Base-by-base conservation (phyloP, 2,113 vertebrate species). In the Agelaius tricolor region DNA sequence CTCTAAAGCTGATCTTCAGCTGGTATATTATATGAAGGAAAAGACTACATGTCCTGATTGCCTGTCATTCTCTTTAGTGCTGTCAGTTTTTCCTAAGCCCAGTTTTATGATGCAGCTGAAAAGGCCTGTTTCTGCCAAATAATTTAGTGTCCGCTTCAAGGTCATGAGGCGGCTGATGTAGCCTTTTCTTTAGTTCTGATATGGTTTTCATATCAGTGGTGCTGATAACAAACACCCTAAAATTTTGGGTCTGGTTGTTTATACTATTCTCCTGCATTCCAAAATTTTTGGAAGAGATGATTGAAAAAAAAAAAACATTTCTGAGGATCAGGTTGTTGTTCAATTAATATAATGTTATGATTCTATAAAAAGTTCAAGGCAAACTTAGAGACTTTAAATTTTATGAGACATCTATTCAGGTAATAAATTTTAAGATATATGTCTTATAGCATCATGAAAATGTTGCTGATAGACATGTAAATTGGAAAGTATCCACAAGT, bases 1-100 rank as follows among this genome's bases (percentile, higher is more conserved):
- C 17, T 79, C 62, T 90, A 65, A 85, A 90, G 71, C 58, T 87
- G 44, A 49, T 87, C 54, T 91, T 93, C 58, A 68, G 41, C 58
- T 57, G 62, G n/a, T 76, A 19, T 37, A 83, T 75, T 90, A 73
- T 58, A 87, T 13, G 5, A 83, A 65, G 41, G 41, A 87, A 87
- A 94, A 57, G 18, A 57, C 61, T 46, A 13, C 21, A 27, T 3
- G 2, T 33, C 46, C 31, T 20, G 35, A 47, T 85, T 72, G 58
- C 21, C n/a, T 91, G 55, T 69, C 59, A 74, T 51, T 23, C 16
- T 84, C 43, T 81, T 93, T 22, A 78, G 11, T 43, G 39, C 26
- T 78, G 35, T 47, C 77, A 87, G 43, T 33, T 78, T 84, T 74
- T 81, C 57, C 47, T 58, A 46, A 75, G 33, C 30, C 13, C 3